A percentile compares a stretch with the other conserved stretches of the same genome.
Evolutionary conservation across 2,797 vertebrate genomes (phyloP).

Genomic region (Catamblyrhynchus diadema): DNA sequence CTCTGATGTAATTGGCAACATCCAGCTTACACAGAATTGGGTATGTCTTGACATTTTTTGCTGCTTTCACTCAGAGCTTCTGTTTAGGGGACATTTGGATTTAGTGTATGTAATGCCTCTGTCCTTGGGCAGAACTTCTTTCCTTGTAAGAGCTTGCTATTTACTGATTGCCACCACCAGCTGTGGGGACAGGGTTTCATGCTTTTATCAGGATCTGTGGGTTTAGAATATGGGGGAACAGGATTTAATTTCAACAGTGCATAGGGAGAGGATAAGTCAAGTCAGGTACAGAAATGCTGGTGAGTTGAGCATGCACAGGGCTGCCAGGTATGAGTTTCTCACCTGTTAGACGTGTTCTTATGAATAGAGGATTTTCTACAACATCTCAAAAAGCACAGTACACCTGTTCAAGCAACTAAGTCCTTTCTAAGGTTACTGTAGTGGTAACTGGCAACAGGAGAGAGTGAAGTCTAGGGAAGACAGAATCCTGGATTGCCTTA

Average conservation of each 20-base stretch:
- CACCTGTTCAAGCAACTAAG: neutral
- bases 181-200: neutral
- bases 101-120: neutral
- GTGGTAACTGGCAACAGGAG: neutral
- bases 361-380: neutral
- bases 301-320: neutral
- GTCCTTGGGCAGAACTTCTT: neutral
- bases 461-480: neutral
- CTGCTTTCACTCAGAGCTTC: neutral
- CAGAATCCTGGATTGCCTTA: neutral
- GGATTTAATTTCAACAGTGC: neutral
- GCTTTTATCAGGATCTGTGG: neutral
- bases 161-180: neutral
- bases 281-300: neutral
- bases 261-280: neutral
- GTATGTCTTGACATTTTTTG: neutral
- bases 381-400: neutral
- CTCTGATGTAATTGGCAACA: neutral
- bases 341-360: neutral
- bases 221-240: neutral
- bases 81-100: neutral
- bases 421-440: neutral
- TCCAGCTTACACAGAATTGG: neutral
- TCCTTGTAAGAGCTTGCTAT: neutral
- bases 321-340: neutral